phyloP scores from a whole-genome alignment of 2,888 invertebrate genomes.

The Pseudoips prasinana region DNA sequence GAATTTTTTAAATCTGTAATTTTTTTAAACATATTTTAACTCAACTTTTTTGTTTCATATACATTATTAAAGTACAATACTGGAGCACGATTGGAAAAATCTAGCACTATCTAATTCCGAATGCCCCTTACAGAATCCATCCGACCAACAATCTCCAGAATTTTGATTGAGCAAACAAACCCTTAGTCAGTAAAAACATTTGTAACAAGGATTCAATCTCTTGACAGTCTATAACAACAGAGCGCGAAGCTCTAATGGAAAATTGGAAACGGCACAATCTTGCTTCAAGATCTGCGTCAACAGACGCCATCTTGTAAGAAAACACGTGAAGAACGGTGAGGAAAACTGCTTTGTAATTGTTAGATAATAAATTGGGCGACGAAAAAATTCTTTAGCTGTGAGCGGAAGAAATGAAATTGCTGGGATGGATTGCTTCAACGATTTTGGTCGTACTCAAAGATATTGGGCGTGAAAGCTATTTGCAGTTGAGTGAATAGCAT shows the following conservation, averaged over 20 bases:
- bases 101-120: constrained; percentile 4
- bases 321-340: constrained; percentile 42
- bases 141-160: constrained; percentile 38
- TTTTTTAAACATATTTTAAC: too few relatives aligned
- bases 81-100: too few relatives aligned
- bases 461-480: too few relatives aligned
- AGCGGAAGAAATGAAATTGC: constrained; percentile 29
- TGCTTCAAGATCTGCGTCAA: constrained; percentile 59
- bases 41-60: too few relatives aligned
- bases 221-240: constrained; percentile 53
- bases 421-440: constrained; percentile 4
- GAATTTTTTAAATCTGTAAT: too few relatives aligned
- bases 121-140: constrained; percentile 26
- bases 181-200: constrained; percentile 47
- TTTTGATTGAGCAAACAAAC: constrained; percentile 61
- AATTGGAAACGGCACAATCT: constrained; percentile 63
- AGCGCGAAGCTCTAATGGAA: constrained; percentile 55
- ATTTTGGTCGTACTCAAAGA: too few relatives aligned
- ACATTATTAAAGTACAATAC: too few relatives aligned
- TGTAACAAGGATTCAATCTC: constrained; percentile 59
- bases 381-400: constrained; percentile 29
- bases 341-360: constrained; percentile 50
- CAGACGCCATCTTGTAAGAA: constrained; percentile 49
- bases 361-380: constrained; percentile 36
- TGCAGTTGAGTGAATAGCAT: too few relatives aligned